phyloP scores from a whole-genome alignment of 2,888 invertebrate species.

The Cheilosia urbana region DNA sequence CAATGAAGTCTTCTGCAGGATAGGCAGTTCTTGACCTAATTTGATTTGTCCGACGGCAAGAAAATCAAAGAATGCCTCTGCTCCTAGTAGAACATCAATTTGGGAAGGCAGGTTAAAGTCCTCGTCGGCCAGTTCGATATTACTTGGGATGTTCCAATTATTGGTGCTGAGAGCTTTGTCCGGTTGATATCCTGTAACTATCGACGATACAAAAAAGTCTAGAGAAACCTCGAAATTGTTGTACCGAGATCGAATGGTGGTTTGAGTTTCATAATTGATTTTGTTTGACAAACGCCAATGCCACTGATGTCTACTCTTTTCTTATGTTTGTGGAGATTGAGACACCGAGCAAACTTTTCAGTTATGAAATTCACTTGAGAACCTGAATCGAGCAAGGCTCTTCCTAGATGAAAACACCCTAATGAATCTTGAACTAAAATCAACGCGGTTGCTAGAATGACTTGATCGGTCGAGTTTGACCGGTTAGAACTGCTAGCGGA shows the following conservation, averaged over 20 bases:
- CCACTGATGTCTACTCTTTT: constrained; percentile 10
- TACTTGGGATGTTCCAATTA: constrained; percentile 11
- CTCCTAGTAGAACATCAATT: constrained; percentile 12
- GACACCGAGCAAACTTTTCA: constrained; percentile 1
- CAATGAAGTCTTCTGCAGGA: not conserved
- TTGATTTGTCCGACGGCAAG: not conserved
- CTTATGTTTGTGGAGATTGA: not conserved
- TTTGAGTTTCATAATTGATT: constrained; percentile 2
- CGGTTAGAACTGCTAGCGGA: not conserved
- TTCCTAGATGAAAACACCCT: constrained; percentile 6
- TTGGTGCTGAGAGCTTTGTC: not conserved
- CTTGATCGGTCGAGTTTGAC: not conserved
- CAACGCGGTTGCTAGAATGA: not conserved
- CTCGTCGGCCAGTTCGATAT: constrained; percentile 4
- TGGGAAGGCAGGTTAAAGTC: constrained; percentile 1
- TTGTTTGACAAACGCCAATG: constrained; percentile 5
- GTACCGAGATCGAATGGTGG: constrained; percentile 4
- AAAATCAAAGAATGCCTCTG: constrained; percentile 17
- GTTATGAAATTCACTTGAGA: constrained; percentile 21
- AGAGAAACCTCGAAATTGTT: constrained; percentile 13
- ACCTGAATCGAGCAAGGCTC: constrained; percentile 9
- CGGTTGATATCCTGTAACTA: constrained; percentile 19
- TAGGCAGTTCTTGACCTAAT: not conserved
- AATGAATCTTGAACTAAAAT: not conserved
- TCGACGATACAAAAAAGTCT: not conserved